Evolutionary conservation across 2,113 vertebrate genomes (phyloP), one percentile per base, ranked within the genome.

Genomic region (Alces alces): DNA sequence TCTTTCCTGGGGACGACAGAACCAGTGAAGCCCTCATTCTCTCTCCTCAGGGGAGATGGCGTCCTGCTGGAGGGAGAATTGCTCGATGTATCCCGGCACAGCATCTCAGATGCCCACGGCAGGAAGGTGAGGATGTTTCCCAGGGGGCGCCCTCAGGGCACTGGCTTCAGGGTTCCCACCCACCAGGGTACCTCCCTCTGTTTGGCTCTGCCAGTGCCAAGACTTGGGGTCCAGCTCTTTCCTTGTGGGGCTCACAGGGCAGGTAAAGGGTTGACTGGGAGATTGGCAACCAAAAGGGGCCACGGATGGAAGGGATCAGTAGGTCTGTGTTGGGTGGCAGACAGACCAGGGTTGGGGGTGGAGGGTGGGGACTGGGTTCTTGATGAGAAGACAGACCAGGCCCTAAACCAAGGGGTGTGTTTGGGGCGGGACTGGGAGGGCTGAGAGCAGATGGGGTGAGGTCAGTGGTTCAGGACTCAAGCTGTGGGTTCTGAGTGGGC

Each of bases 61-160:
- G 92, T 99, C 25, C 98, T 99, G 86, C 93, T 99, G 28, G 99
- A 99, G 92, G 99, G 99, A 66, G 98, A 98, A 4, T 97, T 99
- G 55, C 70, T 99, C 8, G 99, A 99, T 61, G 97, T 99, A 15
- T 99, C 99, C 88, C 99, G 99, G 79, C 99, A 99, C 88, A 97
- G 96, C 39, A 96, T 99, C 95, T 97, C n/a, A 30, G 99, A 99
- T 36, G 60, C 39, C 93, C 98, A 82, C 2, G 98, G 98, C 94
- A 98, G 98, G 91, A 99, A 99, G 99, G 99, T 99, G 83, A 98
- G 97, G 47, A 39, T 55, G 30, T 12, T 21, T 61, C 70, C 58
- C 10, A 1, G 17, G 82, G 27, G 33, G 3, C 7, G 7, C 55
- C 52, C 0, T 2, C 14, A 11, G 43, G 64, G 16, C 19, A 7